These are phyloP conservation scores for Proales similis DNA, from an alignment of 1,140 invertebrate genomes.

Conservation along the genomic window DNA sequence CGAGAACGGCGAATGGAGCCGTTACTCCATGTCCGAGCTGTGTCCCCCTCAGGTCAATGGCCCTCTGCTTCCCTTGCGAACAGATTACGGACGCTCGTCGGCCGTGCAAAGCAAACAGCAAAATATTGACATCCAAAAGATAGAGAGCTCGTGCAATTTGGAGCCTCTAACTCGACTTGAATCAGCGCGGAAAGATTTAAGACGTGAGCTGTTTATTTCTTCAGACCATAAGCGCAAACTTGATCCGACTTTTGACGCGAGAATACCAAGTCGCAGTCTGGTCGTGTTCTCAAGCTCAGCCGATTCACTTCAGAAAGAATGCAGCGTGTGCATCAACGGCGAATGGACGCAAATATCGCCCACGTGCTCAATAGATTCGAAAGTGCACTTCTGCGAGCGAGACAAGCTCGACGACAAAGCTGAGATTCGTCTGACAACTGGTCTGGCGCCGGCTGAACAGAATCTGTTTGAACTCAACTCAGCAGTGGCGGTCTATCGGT, in stretches of 20 bases:
- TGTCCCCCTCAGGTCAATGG: background rate
- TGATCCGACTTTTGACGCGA: background rate
- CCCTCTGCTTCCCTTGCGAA: background rate
- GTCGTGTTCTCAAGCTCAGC: background rate
- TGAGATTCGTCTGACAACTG: background rate
- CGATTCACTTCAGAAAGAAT: background rate
- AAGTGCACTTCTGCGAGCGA: conserved; percentile 4
- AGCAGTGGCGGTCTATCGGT: background rate
- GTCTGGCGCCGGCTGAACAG: background rate
- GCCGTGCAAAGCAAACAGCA: conserved; percentile 18
- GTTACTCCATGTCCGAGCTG: conserved; percentile 5
- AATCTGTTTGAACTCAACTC: conserved; percentile 19
- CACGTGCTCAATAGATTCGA: background rate
- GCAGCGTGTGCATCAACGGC: background rate
- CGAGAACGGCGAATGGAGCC: conserved; percentile 29
- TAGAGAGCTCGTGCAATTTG: conserved; percentile 3
- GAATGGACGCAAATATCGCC: background rate
- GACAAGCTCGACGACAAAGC: background rate
- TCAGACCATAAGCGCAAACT: too few species aligned
- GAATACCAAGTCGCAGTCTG: conserved; percentile 10
- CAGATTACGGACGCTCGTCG: background rate
- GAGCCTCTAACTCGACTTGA: conserved; percentile 8
- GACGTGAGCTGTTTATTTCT: too few species aligned
- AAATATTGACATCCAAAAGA: conserved; percentile 1
- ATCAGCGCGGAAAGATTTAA: background rate